A percentile compares a stretch with the other conserved stretches of the same genome.
phyloP scores from a whole-genome alignment of 2,797 vertebrate genomes.

The Valencia hispanica region DNA sequence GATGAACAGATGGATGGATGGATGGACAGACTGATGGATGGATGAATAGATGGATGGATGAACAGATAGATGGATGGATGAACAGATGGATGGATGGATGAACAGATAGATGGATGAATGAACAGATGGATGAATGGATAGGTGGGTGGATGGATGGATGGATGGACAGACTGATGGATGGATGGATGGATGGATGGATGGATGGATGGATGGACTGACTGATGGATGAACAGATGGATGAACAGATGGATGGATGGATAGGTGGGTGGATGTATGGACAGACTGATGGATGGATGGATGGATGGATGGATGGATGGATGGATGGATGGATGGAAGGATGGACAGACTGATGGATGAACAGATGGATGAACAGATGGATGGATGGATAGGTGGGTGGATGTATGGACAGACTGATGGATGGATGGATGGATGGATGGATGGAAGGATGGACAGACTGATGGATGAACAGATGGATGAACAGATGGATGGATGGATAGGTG shows the following conservation, averaged over 20 bases:
- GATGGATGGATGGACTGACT: background rate
- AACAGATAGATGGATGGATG: background rate
- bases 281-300: background rate
- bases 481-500: background rate
- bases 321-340: background rate
- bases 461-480: background rate
- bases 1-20: background rate
- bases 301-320: background rate
- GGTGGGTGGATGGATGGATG: background rate
- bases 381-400: too few relatives aligned
- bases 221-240: too few relatives aligned
- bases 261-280: too few relatives aligned
- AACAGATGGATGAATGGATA: background rate
- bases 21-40: background rate
- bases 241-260: background rate
- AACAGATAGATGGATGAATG: too few relatives aligned
- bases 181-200: background rate
- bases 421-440: background rate
- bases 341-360: too few relatives aligned
- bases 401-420: too few relatives aligned
- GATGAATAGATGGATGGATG: background rate
- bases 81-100: background rate
- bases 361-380: too few relatives aligned
- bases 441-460: too few relatives aligned
- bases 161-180: background rate